Base-by-base conservation (phyloP, 1,140 invertebrate species). In the Listronotus oregonensis region DNA sequence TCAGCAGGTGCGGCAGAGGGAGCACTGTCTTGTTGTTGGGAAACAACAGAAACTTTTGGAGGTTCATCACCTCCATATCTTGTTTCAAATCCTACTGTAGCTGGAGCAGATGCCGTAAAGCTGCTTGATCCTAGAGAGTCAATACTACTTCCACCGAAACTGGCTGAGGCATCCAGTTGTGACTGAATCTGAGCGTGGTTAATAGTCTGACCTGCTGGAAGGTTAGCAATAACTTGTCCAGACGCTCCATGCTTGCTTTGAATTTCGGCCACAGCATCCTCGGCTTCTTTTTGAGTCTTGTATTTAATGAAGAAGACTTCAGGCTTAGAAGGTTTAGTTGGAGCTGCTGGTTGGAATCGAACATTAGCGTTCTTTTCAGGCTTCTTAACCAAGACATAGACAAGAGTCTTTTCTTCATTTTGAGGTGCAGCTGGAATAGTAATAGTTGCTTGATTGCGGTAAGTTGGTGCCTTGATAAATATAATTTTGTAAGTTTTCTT, bases 301-400 rank as follows among this genome's bases (percentile, higher is more conserved):
- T 93, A 93, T 67, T 90, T 88, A 85, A 93, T 93, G 85, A 93
- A 93, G 85, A 92, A 92, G 44, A 93, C 91, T 82, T 93, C 90
- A 31, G 90, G 90, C 84, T 93, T 93, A 78, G 87, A 86, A 50
- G 90, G 90, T 71, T 90, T 86, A 49, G 90, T 92, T 6, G 90
- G 90, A 1, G 87, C 84, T 18, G 86, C 81, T 43, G 9, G 88
- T 88, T 90, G 89, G 61, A 93, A 85, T 71, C 82, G 83, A 78
- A 93, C 87, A 71, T 90, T 88, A 67, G 88, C 88, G 58, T 86
- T 86, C 50, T 90, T 89, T 78, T 93, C 89, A 70, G 89, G 90
- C 78, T 88, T 91, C 86, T 93, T 93, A 67, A 92, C 90, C 78
- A 93, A 79, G 40, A 94, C 92, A 80, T 93, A 94, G 73, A 94